Evolutionary conservation across 2,888 invertebrate species (phyloP), one percentile per base, ranked within the genome.

Genomic region (Miltochrista miniata): DNA sequence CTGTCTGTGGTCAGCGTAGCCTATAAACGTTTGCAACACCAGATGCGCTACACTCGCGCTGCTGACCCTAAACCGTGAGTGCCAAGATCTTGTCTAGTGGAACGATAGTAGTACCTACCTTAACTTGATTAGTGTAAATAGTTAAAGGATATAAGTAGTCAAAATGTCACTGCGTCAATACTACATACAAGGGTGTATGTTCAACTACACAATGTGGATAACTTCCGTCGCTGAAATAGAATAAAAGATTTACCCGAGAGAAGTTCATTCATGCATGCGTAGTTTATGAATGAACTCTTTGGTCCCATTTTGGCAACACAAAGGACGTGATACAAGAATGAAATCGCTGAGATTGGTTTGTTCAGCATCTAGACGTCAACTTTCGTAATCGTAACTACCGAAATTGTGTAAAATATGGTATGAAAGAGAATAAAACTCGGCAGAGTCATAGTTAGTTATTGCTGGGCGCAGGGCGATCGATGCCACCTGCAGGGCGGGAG

Each of bases 401-500:
- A 46, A 10, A 39, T 37, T 42, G 29, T 46, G 38, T 47, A 42
- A 59, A 61, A 52, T 61, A 52, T 59, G 61, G 54, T 58, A 53
- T 51, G 48, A 36, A 55, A 46, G 53, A 49, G 55, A 56, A 55
- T 56, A 57, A 51, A 48, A 48, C 38, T 29, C 41, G 57, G 56
- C 18, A 24, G 18, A 24, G 18, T 24, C 18, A 24, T 54, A 48
- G 53, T 52, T 67, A 68, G 72, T 72, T 64, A 73, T 64, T 61
- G 54, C 68, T 51, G 61, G 70, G 72, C 70, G 67, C 59, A 51
- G 48, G 34, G 50, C 65, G 74, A 71, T 74, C 76, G 69, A 73
- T 74, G 65, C 54, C 61, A 65, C 66, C 71, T 65, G 60, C 36
- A 30, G 53, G 51, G 18, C 47, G 15, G 38, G 5, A 14, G 55